Base-by-base conservation (phyloP, 2,797 vertebrate genomes). In the Aldrovandia affinis region DNA sequence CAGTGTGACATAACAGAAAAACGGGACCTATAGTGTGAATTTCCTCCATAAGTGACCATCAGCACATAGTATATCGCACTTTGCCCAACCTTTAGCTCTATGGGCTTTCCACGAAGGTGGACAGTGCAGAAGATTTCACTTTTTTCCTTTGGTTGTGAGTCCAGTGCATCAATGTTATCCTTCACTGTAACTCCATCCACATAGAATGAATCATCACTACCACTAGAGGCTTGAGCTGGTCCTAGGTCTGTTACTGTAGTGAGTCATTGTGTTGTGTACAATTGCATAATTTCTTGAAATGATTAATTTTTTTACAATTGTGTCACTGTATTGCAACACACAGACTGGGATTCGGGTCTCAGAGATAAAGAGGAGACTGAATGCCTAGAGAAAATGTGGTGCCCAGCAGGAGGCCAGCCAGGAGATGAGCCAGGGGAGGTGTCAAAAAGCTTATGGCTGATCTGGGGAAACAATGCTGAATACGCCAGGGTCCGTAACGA, bases 241-340 rank as follows among this genome's bases (percentile, higher is more conserved):
- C 52, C 63, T 83, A 83, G 42, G 15, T 83, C 47, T 28, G 47
- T 42, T 3, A 83, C 81, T 22, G 4, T 30, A 0, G 10, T 83
- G 22, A 5, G 47, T 9, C n/a, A 2, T 7, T n/a, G n/a, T 50
- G 63, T 22, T 54, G 25, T 70, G 14, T 47, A 33, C 39, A 83
- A 20, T 42, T 83, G 42, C 65, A 83, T 22, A 63, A 83, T 50
- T 83, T 83, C 44, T 83, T 81, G 57, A 61, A 81, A 65, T 81
- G 80, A 36, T 63, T 81, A 14, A 30, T 44, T 28, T 80, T 80
- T 20, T 80, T 80, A 50, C 78, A 57, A 0, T 25, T 8, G 30
- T 80, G 50, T 7, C 59, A 61, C 22, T 61, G 59, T n/a, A n/a
- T 61, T 20, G n/a, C 59, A 20, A 61, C 7, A 61, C 7, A 30